phyloP scores from a whole-genome alignment of 2,797 vertebrate genomes.

The Cheirogaleus major region DNA sequence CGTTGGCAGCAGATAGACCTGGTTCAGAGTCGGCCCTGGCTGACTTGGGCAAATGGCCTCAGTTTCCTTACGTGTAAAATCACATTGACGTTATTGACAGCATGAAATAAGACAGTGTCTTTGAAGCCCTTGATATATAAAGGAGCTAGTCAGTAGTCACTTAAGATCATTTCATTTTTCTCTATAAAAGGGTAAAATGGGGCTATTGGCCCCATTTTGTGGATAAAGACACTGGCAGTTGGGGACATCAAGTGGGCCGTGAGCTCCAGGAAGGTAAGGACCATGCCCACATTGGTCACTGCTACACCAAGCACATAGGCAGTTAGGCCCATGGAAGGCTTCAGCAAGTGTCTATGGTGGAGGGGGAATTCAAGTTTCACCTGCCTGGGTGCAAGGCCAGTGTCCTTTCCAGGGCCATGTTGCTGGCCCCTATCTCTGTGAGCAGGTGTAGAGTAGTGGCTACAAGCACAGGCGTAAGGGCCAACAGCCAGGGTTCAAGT shows the following conservation, averaged over 20 bases:
- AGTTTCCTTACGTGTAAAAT: neutral
- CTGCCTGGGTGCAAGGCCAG: neutral
- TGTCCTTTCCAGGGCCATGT: neutral
- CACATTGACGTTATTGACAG: neutral
- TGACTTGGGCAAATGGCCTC: neutral
- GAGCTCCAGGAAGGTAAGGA: neutral
- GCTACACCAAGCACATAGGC: neutral
- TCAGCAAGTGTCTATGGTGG: neutral
- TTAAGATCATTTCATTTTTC: neutral
- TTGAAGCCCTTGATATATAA: neutral
- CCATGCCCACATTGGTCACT: neutral
- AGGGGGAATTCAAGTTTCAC: neutral
- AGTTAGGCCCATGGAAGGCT: neutral
- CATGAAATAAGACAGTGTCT: neutral
- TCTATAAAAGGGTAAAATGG: neutral
- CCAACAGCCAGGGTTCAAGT: neutral
- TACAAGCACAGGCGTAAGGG: neutral
- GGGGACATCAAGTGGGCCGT: neutral
- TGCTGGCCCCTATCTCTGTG: neutral
- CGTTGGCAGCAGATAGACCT: neutral
- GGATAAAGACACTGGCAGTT: neutral
- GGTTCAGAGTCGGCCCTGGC: neutral
- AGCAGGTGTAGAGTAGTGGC: neutral
- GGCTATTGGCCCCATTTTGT: neutral
- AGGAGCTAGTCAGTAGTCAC: neutral